Evolutionary conservation across 2,888 invertebrate species (phyloP), one percentile per base, ranked within the genome.

Genomic region (Caenorhabditis uteleia): DNA sequence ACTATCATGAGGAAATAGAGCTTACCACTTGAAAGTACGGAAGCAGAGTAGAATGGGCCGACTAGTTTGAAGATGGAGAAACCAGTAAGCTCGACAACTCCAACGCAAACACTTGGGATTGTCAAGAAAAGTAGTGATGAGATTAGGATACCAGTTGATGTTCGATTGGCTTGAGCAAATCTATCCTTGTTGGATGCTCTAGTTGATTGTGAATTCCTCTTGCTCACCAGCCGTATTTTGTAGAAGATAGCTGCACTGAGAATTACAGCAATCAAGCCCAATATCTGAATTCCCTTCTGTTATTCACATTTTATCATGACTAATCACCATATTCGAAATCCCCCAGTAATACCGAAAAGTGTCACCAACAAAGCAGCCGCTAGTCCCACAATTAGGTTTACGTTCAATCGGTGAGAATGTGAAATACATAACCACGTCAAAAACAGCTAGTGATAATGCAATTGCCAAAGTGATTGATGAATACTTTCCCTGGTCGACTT

Each of bases 311-410:
- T 6, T 12, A 16, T 12, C 10, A 23, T 3, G 18, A 25, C 34
- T 16, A 16, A 53, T n/a, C n/a, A n/a, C 60, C 60, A 61, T 55
- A 26, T 61, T 61, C 1, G 60, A 61, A 23, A 55, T 55, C 3
- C 60, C 60, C 60, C 60, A 61, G 31, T 61, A 61, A 26, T 49
- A 49, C 10, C 49, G 39, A 16, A 55, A 61, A n/a, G 27, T 26
- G 29, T 61, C 50, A 20, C 55, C 46, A n/a, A 61, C 60, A 46
- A 61, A 61, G 8, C 60, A 61, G 0, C 60, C 60, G 29, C 54
- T 61, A 1, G 60, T 49, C 21, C 45, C 60, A 26, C 60, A 61
- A 23, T 49, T 45, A 14, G 54, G 55, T 43, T 36, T 34, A 12
- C 45, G 39, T 1, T 25, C 33, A 3, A 47, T 40, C n/a, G 54